phyloP scores from a whole-genome alignment of 1,140 invertebrate genomes.

The Trichomalopsis sarcophagae region DNA sequence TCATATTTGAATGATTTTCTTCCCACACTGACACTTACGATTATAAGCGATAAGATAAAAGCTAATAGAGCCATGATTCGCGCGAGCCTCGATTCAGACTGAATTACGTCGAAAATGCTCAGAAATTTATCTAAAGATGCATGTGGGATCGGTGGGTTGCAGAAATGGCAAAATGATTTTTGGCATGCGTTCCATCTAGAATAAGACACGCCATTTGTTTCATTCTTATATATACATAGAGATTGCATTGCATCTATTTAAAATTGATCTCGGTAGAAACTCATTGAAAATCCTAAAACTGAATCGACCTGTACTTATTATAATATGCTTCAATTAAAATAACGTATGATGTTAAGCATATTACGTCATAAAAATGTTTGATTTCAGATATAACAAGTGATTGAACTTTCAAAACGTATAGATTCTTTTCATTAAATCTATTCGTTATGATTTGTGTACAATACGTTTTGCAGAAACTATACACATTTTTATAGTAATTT shows the following conservation, averaged over 20 bases:
- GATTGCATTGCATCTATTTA: not conserved
- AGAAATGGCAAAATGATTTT: constrained; percentile 57
- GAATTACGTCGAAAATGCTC: constrained; percentile 53
- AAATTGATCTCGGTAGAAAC: not conserved
- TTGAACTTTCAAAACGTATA: no score
- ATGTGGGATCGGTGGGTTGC: constrained; percentile 61
- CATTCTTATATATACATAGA: not conserved
- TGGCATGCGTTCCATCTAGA: constrained; percentile 62
- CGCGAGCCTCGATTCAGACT: constrained; percentile 60
- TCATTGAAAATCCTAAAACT: not conserved
- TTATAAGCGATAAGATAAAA: constrained; percentile 58
- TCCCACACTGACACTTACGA: constrained; percentile 57
- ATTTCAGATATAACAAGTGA: no score
- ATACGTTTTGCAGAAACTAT: no score
- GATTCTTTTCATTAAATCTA: no score
- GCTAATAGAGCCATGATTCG: constrained; percentile 64
- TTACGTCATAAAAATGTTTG: no score
- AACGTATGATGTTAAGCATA: no score
- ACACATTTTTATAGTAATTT: no score
- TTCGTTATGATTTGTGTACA: no score
- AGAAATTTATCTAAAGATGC: constrained; percentile 62
- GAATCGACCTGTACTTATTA: not conserved
- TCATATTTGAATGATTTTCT: not conserved
- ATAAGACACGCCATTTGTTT: constrained; percentile 54
- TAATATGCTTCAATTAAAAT: no score